Conservation (phyloP, 92 coral and sea anemone species). For the Phymanthus crucifer region DNA sequence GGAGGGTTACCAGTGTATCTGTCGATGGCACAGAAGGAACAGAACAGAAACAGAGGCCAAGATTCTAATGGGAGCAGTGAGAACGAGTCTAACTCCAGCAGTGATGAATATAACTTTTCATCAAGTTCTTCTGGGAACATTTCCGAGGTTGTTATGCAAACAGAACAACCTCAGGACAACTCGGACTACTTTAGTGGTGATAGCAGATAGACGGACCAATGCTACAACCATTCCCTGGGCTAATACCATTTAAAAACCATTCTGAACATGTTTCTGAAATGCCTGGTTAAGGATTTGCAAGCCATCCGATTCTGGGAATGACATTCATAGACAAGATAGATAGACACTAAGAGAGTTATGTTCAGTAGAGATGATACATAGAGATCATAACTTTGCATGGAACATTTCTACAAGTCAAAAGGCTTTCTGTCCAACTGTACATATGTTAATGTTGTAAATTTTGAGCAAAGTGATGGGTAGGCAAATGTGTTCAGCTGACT, state of each 20-base stretch:
- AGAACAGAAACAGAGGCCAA: slow-evolving; percentile 20
- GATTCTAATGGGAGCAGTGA: slow-evolving; percentile 38
- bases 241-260: background rate
- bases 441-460: too few species aligned
- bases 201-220: slow-evolving; percentile 1
- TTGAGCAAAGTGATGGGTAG: too few species aligned
- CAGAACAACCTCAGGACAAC: slow-evolving; percentile 23
- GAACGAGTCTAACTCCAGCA: slow-evolving; percentile 30
- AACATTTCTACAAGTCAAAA: too few species aligned
- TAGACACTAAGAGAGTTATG: too few species aligned
- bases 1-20: slow-evolving; percentile 27
- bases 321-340: too few species aligned
- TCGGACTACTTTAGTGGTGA: slow-evolving; percentile 31
- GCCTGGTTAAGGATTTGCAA: too few species aligned
- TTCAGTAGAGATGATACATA: too few species aligned
- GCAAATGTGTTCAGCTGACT: too few species aligned
- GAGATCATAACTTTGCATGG: too few species aligned
- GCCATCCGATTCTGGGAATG: too few species aligned
- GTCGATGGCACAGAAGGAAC: slow-evolving; percentile 22
- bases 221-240: background rate
- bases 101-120: slow-evolving; percentile 36
- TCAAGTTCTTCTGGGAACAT: slow-evolving; percentile 33
- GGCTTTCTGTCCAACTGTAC: too few species aligned
- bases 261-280: background rate
- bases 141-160: slow-evolving; percentile 35